Evolutionary conservation across 2,797 vertebrate genomes (phyloP).

Genomic region (Melanotaenia trifasciata): DNA sequence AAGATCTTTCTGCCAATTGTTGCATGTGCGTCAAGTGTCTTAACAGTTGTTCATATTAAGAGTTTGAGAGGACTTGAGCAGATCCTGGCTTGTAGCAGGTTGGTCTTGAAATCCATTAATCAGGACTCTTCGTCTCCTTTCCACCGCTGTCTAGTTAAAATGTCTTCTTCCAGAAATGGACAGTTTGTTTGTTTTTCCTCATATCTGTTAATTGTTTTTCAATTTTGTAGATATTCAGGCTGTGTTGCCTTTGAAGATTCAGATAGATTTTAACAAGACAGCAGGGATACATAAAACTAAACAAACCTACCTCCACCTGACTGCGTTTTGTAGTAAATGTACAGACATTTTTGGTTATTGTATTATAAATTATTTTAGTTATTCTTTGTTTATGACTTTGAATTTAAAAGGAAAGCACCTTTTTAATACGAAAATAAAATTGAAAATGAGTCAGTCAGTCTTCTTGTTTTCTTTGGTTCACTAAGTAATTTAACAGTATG

Average conservation of each 20-base stretch:
- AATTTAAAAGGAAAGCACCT: constrained; percentile 45
- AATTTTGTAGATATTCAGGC: neutral
- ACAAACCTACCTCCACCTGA: constrained; percentile 83
- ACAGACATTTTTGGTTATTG: constrained; percentile 72
- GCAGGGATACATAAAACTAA: constrained; percentile 16
- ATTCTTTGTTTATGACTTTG: constrained; percentile 55
- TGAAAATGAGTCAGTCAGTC: constrained; percentile 4
- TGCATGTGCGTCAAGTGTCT: neutral
- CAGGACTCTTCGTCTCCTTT: constrained; percentile 22
- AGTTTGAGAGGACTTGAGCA: constrained; percentile 41
- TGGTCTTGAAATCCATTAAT: constrained; percentile 60
- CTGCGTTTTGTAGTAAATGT: constrained; percentile 58
- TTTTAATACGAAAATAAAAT: constrained; percentile 22
- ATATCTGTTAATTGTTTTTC: neutral
- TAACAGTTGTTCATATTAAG: neutral
- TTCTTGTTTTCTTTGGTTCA: neutral
- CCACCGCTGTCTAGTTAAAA: constrained; percentile 42
- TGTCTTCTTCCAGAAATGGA: neutral
- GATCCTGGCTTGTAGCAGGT: constrained; percentile 34
- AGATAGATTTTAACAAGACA: constrained; percentile 29
- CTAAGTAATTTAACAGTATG: neutral
- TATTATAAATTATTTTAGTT: constrained; percentile 85
- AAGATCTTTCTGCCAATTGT: neutral
- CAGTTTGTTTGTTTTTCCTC: constrained; percentile 9
- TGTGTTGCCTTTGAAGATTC: neutral